phyloP scores from a whole-genome alignment of 2,113 vertebrate genomes.

The Synodontis membranacea region DNA sequence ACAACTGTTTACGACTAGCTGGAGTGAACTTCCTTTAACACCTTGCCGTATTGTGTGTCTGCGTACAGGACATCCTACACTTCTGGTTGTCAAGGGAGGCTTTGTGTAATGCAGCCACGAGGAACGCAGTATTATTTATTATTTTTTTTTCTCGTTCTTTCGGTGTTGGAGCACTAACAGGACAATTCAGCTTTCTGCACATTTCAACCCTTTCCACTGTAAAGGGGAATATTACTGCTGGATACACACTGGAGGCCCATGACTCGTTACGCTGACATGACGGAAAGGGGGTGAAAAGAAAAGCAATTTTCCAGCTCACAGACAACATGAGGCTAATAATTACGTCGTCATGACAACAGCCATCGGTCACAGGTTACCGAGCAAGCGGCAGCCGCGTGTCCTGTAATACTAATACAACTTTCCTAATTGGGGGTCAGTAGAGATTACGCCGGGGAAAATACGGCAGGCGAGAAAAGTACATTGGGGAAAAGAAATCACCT shows the following conservation, averaged over 20 bases:
- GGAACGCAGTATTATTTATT: too few relatives aligned
- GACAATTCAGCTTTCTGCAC: background rate
- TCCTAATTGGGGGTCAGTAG: background rate
- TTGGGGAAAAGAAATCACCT: background rate
- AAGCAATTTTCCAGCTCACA: slow-evolving; percentile 18
- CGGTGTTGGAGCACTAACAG: background rate
- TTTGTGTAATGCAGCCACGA: slow-evolving; percentile 20
- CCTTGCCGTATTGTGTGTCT: background rate
- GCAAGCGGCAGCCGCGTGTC: background rate
- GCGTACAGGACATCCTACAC: background rate
- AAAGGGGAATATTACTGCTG: background rate
- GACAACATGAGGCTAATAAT: background rate
- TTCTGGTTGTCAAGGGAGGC: slow-evolving; percentile 7
- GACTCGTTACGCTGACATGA: background rate
- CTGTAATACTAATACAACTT: background rate
- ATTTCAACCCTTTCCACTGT: background rate
- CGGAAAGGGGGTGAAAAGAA: background rate
- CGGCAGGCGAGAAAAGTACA: background rate
- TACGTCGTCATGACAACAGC: slow-evolving; percentile 2
- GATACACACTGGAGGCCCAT: background rate
- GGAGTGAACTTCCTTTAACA: slow-evolving; percentile 2
- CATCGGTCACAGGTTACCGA: background rate
- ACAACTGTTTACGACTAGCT: background rate
- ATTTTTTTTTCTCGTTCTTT: too few relatives aligned
- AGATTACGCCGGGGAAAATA: background rate